phyloP scores from a whole-genome alignment of 2,113 vertebrate species.

The Ictidomys tridecemlineatus region DNA sequence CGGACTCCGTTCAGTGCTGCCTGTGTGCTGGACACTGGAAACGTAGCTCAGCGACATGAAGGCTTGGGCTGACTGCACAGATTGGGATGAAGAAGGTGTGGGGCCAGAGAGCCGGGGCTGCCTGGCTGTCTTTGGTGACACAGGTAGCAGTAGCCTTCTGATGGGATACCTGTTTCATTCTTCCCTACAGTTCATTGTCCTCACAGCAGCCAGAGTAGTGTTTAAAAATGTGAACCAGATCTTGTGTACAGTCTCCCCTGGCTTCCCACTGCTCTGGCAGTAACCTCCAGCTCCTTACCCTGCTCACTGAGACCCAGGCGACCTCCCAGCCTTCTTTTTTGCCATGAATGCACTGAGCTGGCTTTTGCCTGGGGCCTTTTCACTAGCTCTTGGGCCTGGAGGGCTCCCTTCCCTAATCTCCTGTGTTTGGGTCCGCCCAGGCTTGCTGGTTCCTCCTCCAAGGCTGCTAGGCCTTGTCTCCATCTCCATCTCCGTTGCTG shows the following conservation, averaged over 20 bases:
- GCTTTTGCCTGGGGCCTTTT: background rate
- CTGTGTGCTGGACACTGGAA: background rate
- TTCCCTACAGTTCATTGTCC: background rate
- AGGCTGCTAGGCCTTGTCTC: background rate
- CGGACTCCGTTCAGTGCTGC: background rate
- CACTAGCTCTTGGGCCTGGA: background rate
- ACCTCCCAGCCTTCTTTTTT: background rate
- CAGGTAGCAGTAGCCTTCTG: background rate
- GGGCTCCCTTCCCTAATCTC: background rate
- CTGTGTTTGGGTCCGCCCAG: background rate
- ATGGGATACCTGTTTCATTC: background rate
- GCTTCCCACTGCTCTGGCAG: background rate
- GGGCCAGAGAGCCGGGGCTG: background rate
- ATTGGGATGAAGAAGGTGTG: background rate
- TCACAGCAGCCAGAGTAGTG: background rate
- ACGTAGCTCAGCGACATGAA: background rate
- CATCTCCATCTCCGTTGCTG: background rate
- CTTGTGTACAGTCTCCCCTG: background rate
- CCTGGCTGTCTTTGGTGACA: background rate
- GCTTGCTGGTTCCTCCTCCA: background rate
- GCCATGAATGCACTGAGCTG: background rate
- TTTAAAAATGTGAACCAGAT: background rate
- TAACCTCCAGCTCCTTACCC: background rate
- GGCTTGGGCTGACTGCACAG: background rate
- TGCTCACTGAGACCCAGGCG: fast-evolving